Percentiles rank a stretch among this genome's conserved stretches.
phyloP scores from a whole-genome alignment of 1,140 invertebrate species.

The Hylaeus volcanicus region DNA sequence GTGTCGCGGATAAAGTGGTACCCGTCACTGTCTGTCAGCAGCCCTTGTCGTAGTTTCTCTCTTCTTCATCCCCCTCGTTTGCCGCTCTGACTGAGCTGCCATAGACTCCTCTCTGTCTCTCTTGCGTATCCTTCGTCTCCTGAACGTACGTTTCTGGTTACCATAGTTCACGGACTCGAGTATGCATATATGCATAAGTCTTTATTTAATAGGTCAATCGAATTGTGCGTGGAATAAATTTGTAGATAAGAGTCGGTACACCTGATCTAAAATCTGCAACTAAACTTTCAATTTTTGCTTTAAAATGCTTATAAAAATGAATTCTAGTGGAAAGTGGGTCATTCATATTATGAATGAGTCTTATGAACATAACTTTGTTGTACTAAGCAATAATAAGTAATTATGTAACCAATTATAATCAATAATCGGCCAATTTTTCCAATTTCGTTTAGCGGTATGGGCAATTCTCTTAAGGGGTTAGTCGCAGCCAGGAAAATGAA shows the following conservation, averaged over 20 bases:
- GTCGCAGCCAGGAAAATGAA: too few relatives aligned
- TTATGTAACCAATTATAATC: too few relatives aligned
- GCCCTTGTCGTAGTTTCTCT: constrained; percentile 67
- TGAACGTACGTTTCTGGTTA: constrained; percentile 6
- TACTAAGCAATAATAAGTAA: too few relatives aligned
- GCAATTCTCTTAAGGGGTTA: too few relatives aligned
- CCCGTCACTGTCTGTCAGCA: constrained; percentile 77
- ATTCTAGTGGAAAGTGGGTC: too few relatives aligned
- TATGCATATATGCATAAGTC: not conserved
- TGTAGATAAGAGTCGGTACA: not conserved
- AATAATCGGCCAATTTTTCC: too few relatives aligned
- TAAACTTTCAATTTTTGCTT: not conserved
- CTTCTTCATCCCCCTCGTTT: constrained; percentile 61
- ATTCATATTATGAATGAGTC: too few relatives aligned
- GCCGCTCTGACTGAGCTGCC: constrained; percentile 17
- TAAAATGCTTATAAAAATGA: not conserved
- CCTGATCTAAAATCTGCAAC: not conserved
- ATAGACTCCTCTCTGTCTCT: constrained; percentile 26
- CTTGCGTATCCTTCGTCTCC: constrained; percentile 3
- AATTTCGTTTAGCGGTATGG: too few relatives aligned
- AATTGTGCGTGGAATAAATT: not conserved
- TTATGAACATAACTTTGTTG: too few relatives aligned
- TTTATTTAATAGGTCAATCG: not conserved
- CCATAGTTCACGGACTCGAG: constrained; percentile 54
- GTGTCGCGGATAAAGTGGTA: constrained; percentile 78